Conservation (phyloP, 2,797 vertebrate species). For the Hylomyscus alleni region DNA sequence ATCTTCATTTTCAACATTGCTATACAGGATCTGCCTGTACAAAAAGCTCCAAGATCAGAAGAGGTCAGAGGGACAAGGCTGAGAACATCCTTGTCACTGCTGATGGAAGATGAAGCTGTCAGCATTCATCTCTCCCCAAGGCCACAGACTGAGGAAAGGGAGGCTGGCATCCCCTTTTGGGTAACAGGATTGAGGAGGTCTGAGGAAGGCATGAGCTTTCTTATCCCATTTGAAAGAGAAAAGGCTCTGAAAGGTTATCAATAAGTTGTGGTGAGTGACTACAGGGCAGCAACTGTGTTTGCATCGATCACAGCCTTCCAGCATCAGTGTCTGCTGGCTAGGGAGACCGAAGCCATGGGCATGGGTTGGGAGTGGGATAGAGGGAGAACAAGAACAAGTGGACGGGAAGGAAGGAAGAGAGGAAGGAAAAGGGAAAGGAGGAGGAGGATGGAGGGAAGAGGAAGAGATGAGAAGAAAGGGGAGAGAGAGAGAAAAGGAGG, state of each 20-base stretch:
- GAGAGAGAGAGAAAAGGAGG: rapidly evolving
- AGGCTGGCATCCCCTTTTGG: neutral
- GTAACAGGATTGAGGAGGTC: neutral
- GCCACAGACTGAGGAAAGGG: neutral
- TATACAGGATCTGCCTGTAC: neutral
- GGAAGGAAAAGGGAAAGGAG: too few species aligned
- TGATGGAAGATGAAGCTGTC: neutral
- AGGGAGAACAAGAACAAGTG: neutral
- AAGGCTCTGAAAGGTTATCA: neutral
- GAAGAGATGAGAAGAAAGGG: neutral
- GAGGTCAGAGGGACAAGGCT: neutral
- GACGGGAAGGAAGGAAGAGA: neutral
- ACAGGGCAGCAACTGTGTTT: neutral
- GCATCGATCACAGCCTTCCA: neutral
- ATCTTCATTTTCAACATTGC: neutral
- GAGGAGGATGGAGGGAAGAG: neutral
- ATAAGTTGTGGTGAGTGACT: neutral
- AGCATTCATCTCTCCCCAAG: neutral
- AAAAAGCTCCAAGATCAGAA: neutral
- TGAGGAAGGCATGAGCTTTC: neutral
- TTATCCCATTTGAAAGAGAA: neutral
- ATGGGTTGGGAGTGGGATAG: neutral
- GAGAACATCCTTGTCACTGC: neutral
- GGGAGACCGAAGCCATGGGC: neutral
- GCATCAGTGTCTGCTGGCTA: neutral